phyloP scores from a whole-genome alignment of 1,140 invertebrate species.

The Meloidogyne chitwoodi region DNA sequence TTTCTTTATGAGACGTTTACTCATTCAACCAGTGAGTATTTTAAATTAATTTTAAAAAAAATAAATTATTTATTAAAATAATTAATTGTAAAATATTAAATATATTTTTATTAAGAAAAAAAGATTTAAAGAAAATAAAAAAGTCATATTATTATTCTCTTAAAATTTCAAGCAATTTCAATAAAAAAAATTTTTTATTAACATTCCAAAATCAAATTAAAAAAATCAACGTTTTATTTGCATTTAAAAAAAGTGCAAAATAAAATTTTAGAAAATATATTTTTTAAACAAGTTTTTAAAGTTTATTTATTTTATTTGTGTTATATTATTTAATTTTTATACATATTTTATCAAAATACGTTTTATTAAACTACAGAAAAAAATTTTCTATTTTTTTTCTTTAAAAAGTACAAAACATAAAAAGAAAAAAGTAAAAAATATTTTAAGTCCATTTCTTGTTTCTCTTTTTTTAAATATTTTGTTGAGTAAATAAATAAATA shows the following conservation, averaged over 20 bases:
- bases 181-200: neutral
- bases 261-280: neutral
- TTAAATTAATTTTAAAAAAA: neutral
- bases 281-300: neutral
- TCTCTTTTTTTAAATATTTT: neutral
- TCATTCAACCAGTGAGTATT: conserved; percentile 17
- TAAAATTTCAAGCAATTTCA: neutral
- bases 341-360: too few relatives aligned
- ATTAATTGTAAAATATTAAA: too few relatives aligned
- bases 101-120: too few relatives aligned
- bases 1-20: conserved; percentile 20
- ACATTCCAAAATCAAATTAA: neutral
- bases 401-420: neutral
- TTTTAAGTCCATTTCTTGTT: neutral
- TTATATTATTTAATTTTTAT: neutral
- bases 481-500: neutral
- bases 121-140: neutral
- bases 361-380: too few relatives aligned
- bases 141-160: neutral
- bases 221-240: neutral
- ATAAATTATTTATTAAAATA: neutral
- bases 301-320: neutral
- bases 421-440: neutral
- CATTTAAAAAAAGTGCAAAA: neutral
- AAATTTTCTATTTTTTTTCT: neutral